Percentiles rank a stretch among this genome's conserved stretches.
Conservation (phyloP, 2,113 vertebrate species). For the Entelurus aequoreus region DNA sequence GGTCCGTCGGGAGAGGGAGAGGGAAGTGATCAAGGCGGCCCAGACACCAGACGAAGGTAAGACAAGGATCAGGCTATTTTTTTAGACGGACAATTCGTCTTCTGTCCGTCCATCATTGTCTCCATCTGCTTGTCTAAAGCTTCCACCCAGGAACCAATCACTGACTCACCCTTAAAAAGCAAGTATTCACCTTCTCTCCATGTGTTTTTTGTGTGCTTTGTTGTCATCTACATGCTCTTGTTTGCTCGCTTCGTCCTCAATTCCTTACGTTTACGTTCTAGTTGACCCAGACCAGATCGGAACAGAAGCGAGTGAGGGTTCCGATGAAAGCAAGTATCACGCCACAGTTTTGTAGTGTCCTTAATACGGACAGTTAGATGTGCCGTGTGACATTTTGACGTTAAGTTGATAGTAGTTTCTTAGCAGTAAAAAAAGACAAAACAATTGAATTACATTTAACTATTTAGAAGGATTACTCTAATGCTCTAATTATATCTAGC, state of each 20-base stretch:
- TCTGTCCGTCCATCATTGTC: constrained; percentile 14
- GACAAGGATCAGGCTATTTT: neutral
- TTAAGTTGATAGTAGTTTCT: no score
- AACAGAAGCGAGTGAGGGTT: constrained; percentile 55
- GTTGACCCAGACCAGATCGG: constrained; percentile 51
- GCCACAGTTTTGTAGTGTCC: constrained; percentile 1
- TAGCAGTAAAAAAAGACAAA: no score
- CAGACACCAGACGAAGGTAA: constrained; percentile 76
- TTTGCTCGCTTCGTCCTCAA: constrained; percentile 22
- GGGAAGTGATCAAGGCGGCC: constrained; percentile 72
- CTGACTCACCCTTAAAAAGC: constrained; percentile 67
- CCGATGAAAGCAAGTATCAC: constrained; percentile 73
- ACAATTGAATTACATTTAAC: no score
- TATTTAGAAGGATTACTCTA: no score
- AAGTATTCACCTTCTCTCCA: constrained; percentile 54
- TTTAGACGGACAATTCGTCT: constrained; percentile 20
- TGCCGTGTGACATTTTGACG: constrained; percentile 31
- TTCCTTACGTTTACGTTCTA: constrained; percentile 42
- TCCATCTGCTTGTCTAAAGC: constrained; percentile 52
- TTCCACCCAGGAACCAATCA: constrained; percentile 64
- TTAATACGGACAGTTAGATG: constrained; percentile 17
- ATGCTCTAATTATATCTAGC: no score
- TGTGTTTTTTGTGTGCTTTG: neutral
- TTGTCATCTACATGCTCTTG: neutral
- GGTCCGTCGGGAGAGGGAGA: constrained; percentile 80